A percentile compares a stretch with the other conserved stretches of the same genome.
phyloP scores from a whole-genome alignment of 2,888 invertebrate species.

The Hemistola chrysoprasaria region DNA sequence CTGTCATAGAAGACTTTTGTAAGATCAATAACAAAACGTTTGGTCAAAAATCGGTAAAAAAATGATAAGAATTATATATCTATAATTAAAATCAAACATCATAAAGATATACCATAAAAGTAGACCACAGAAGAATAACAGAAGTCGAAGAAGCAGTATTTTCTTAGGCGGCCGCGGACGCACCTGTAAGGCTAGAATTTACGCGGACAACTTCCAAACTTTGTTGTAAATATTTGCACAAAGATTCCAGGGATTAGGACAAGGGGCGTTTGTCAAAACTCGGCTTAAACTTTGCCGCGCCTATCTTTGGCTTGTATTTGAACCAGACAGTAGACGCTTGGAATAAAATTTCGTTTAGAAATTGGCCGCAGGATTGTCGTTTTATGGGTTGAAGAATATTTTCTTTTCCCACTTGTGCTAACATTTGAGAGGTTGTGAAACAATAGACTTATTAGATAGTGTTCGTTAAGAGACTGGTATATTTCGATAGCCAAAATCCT shows the following conservation, averaged over 20 bases:
- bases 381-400: too few species aligned
- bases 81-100: too few species aligned
- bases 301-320: conserved; percentile 21
- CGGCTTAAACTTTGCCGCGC: conserved; percentile 15
- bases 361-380: too few species aligned
- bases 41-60: too few species aligned
- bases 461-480: too few species aligned
- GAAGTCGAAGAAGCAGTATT: conserved; percentile 9
- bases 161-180: conserved; percentile 4
- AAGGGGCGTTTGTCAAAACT: conserved; percentile 24
- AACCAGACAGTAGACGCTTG: conserved; percentile 12
- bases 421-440: too few species aligned
- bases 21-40: too few species aligned
- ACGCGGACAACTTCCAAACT: conserved; percentile 18
- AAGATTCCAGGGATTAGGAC: conserved; percentile 26
- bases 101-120: conserved; percentile 1
- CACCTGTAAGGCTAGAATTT: conserved; percentile 21
- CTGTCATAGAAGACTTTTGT: too few species aligned
- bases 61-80: too few species aligned
- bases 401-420: too few species aligned
- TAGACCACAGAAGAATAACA: conserved; percentile 6
- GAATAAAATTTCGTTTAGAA: background rate
- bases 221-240: conserved; percentile 26
- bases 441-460: too few species aligned
- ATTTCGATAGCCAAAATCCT: too few species aligned